phyloP scores from a whole-genome alignment of 1,140 invertebrate species.

The Zophobas atratus region DNA sequence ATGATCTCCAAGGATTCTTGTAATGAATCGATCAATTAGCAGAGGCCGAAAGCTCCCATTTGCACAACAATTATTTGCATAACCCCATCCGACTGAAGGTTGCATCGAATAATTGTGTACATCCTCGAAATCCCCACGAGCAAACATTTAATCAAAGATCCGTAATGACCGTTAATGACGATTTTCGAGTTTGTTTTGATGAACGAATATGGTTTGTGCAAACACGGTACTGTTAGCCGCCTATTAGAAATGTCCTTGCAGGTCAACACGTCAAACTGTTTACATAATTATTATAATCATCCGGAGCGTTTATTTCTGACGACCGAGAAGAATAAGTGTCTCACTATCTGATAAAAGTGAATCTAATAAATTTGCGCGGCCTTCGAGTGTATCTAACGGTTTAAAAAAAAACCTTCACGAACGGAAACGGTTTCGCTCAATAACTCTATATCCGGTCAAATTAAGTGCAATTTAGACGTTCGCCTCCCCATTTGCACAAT shows the following conservation, averaged over 20 bases:
- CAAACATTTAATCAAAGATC: constrained; percentile 14
- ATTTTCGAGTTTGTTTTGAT: constrained; percentile 16
- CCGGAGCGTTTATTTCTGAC: not conserved
- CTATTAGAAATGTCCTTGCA: constrained; percentile 32
- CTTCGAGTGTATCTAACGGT: constrained; percentile 48
- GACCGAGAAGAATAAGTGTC: constrained; percentile 27
- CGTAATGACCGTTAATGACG: constrained; percentile 24
- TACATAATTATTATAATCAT: constrained; percentile 39
- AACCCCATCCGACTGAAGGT: not conserved
- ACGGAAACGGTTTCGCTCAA: constrained; percentile 49
- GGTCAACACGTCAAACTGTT: constrained; percentile 32
- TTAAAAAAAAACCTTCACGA: constrained; percentile 47
- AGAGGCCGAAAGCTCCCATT: not conserved
- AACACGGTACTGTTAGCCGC: constrained; percentile 36
- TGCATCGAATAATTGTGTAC: not conserved
- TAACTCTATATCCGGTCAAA: constrained; percentile 44
- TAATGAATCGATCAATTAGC: constrained; percentile 7
- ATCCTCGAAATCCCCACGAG: constrained; percentile 1
- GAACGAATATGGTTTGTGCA: constrained; percentile 15
- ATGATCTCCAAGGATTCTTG: not conserved
- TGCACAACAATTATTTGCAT: constrained; percentile 8
- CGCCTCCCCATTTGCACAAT: constrained; percentile 24
- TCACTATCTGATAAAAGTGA: constrained; percentile 35
- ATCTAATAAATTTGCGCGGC: constrained; percentile 34
- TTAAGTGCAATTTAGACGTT: constrained; percentile 39